Conservation (phyloP, 2,113 vertebrate genomes). For the Xiphophorus maculatus region DNA sequence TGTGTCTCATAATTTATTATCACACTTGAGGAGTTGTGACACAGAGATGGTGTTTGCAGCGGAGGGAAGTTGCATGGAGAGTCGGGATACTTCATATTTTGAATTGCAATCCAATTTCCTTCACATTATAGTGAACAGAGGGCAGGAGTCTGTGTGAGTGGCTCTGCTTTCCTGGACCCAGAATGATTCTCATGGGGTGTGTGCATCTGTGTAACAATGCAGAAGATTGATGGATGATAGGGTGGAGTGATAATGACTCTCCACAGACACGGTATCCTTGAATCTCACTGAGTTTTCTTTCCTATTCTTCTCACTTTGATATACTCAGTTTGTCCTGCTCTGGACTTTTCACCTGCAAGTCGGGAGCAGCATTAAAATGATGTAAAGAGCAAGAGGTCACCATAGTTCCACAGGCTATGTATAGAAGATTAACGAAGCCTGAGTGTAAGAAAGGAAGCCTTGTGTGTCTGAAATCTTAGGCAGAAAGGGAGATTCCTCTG, state of each 20-base stretch:
- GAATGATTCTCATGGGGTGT: slow-evolving; percentile 16
- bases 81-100: slow-evolving; percentile 5
- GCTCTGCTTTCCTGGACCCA: slow-evolving; percentile 9
- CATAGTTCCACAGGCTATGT: not conserved
- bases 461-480: not conserved
- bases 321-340: slow-evolving; percentile 2
- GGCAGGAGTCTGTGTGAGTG: slow-evolving; percentile 17
- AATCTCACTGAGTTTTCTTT: slow-evolving; percentile 18
- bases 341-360: slow-evolving; percentile 12
- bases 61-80: slow-evolving; percentile 7
- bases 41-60: slow-evolving; percentile 22
- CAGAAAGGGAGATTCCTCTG: not conserved
- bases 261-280: slow-evolving; percentile 34
- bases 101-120: slow-evolving; percentile 23
- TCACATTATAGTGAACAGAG: slow-evolving; percentile 26
- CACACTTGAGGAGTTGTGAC: slow-evolving; percentile 41
- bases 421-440: not conserved
- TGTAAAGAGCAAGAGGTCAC: not conserved
- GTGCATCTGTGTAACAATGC: slow-evolving; percentile 25
- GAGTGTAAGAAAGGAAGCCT: not conserved
- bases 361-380: not conserved
- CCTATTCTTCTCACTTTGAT: slow-evolving; percentile 8
- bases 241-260: slow-evolving; percentile 55
- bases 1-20: slow-evolving; percentile 52
- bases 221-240: slow-evolving; percentile 62